Percentiles rank a stretch among this genome's conserved stretches.
Conservation (phyloP, 2,797 vertebrate species). For the Chelon labrosus region DNA sequence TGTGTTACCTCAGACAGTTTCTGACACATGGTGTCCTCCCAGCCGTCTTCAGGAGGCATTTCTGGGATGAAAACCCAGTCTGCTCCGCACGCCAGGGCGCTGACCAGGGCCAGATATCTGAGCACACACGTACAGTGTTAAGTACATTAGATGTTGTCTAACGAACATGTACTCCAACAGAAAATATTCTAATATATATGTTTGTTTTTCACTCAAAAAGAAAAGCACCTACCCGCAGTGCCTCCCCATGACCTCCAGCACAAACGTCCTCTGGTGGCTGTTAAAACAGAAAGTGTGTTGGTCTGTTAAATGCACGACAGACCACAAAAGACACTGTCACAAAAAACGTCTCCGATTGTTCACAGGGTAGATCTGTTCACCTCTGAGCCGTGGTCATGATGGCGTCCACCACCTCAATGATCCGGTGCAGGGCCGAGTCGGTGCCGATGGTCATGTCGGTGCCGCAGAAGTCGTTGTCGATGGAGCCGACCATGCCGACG, state of each 20-base stretch:
- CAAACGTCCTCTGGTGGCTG: constrained; percentile 98
- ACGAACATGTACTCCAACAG: too few relatives aligned
- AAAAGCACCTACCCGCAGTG: constrained; percentile 92
- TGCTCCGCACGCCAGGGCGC: constrained; percentile 95
- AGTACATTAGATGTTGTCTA: too few relatives aligned
- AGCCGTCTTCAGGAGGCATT: constrained; percentile 94
- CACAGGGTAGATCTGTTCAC: constrained; percentile 68
- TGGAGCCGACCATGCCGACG: constrained; percentile 98
- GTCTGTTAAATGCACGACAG: too few relatives aligned
- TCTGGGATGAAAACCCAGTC: constrained; percentile 99
- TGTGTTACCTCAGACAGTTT: constrained; percentile 94
- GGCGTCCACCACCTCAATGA: constrained; percentile 98
- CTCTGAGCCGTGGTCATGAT: constrained; percentile 99
- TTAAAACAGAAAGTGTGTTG: constrained; percentile 2
- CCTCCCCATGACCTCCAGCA: constrained; percentile 97
- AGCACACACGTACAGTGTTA: constrained; percentile 3
- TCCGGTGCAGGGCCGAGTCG: constrained; percentile 96
- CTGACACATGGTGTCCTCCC: constrained; percentile 94
- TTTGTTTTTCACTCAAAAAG: background rate
- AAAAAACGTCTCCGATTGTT: too few relatives aligned
- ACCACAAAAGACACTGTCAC: too few relatives aligned
- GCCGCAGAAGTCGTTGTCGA: constrained; percentile 99
- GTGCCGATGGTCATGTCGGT: constrained; percentile 99
- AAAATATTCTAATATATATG: too few relatives aligned
- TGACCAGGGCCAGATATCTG: constrained; percentile 92